phyloP scores from a whole-genome alignment of 2,113 vertebrate species.

The Tympanuchus pallidicinctus region DNA sequence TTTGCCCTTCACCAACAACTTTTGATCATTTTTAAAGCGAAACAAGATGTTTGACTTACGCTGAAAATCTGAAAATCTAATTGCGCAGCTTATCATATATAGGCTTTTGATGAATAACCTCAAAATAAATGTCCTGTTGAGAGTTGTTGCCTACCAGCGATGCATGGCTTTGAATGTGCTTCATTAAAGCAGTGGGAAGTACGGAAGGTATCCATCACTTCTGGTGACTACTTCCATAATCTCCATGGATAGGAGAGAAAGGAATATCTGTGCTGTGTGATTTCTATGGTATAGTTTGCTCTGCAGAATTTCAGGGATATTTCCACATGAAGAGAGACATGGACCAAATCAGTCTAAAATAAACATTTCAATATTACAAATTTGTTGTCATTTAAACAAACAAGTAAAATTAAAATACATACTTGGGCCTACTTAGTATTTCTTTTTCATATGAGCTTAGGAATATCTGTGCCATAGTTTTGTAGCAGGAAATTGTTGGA shows the following conservation, averaged over 20 bases:
- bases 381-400: background rate
- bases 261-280: background rate
- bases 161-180: background rate
- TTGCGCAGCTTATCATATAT: background rate
- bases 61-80: background rate
- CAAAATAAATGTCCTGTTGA: background rate
- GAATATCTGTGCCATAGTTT: background rate
- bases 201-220: background rate
- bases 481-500: background rate
- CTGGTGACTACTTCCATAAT: background rate
- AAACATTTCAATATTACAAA: background rate
- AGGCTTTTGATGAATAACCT: background rate
- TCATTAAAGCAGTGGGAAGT: background rate
- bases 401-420: background rate
- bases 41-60: slow-evolving; percentile 9
- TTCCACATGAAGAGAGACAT: background rate
- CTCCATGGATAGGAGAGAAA: background rate
- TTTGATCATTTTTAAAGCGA: slow-evolving; percentile 33
- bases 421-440: background rate
- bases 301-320: background rate
- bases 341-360: background rate
- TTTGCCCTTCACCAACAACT: background rate
- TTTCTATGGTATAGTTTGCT: background rate
- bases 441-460: background rate
- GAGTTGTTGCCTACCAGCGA: background rate